These are phyloP conservation scores for Oryzias melastigma DNA, from an alignment of 2,113 vertebrate genomes.

Conservation along the genomic window DNA sequence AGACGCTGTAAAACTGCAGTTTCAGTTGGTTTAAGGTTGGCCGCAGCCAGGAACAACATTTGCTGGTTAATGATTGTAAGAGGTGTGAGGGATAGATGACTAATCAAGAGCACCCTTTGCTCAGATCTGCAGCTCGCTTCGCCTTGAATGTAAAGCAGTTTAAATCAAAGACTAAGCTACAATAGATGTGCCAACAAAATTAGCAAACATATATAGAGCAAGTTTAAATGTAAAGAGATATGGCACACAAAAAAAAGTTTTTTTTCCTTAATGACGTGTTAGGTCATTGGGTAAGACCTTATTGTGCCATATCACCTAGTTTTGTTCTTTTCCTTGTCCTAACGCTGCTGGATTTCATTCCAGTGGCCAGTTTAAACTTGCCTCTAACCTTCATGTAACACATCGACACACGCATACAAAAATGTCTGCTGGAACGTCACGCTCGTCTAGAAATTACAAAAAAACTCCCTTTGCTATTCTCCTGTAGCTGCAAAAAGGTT, in stretches of 20 bases:
- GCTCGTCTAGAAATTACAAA: not conserved
- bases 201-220: not conserved
- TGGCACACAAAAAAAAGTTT: too few relatives aligned
- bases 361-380: constrained; percentile 43
- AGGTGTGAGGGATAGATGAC: constrained; percentile 50
- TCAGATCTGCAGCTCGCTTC: constrained; percentile 6
- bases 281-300: constrained; percentile 6
- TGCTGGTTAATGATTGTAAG: constrained; percentile 65
- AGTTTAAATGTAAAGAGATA: too few relatives aligned
- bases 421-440: not conserved
- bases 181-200: not conserved
- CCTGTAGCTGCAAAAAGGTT: not conserved
- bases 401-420: constrained; percentile 7
- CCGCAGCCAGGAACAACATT: constrained; percentile 14
- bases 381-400: constrained; percentile 3
- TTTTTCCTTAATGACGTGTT: too few relatives aligned
- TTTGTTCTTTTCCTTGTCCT: constrained; percentile 13
- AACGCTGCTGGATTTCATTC: constrained; percentile 11
- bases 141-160: constrained; percentile 16
- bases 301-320: constrained; percentile 31
- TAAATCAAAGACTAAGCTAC: not conserved
- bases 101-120: constrained; percentile 34
- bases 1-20: constrained; percentile 31
- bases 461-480: not conserved
- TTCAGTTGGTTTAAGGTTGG: constrained; percentile 41